phyloP scores from a whole-genome alignment of 2,888 invertebrate genomes.

The Apantesis nais region DNA sequence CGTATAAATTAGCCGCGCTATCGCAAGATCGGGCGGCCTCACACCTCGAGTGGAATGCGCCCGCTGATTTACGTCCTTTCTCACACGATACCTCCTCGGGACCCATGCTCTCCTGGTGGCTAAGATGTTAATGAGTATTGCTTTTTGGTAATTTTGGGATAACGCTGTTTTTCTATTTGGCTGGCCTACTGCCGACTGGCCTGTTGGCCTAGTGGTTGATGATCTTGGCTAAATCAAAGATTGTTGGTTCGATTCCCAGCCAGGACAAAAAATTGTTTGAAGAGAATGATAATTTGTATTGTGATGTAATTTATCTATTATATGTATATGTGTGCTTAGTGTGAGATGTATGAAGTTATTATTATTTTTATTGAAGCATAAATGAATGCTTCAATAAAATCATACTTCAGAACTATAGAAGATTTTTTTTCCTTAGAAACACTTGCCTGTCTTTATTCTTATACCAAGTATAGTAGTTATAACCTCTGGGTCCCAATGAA shows the following conservation, averaged over 20 bases:
- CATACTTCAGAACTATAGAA: no score
- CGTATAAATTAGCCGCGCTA: conserved; percentile 83
- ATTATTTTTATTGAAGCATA: no score
- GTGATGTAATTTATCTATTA: background rate
- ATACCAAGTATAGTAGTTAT: no score
- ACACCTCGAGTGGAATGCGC: conserved; percentile 82
- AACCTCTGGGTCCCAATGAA: no score
- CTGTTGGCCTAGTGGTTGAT: background rate
- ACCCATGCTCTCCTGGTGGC: conserved; percentile 71
- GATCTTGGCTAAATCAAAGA: background rate
- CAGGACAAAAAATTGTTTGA: background rate
- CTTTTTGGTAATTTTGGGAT: conserved; percentile 10
- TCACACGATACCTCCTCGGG: conserved; percentile 66
- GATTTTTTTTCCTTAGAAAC: no score
- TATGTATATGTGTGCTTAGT: no score
- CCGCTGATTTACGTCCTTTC: conserved; percentile 75
- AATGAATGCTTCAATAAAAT: no score
- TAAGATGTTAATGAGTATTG: conserved; percentile 25
- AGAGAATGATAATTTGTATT: background rate
- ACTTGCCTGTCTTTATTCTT: no score
- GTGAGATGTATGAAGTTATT: no score
- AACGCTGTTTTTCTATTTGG: background rate
- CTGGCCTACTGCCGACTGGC: background rate
- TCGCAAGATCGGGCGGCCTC: conserved; percentile 82
- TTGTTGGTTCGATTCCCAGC: background rate